A percentile compares a stretch with the other conserved stretches of the same genome.
These are phyloP conservation scores for Apotomis capreana DNA, from an alignment of 2,888 invertebrate species.

Conservation along the genomic window DNA sequence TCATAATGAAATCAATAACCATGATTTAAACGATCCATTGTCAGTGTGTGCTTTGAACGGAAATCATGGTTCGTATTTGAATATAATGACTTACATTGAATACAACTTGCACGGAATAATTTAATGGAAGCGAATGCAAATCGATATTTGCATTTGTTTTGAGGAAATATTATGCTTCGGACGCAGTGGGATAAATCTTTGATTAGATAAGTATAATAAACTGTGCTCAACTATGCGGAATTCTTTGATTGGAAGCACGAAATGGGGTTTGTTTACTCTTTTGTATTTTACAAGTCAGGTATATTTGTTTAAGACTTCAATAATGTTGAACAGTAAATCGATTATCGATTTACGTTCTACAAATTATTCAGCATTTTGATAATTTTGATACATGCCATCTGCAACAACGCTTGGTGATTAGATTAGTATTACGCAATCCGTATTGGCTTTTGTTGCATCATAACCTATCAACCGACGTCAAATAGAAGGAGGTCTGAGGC, in stretches of 20 bases:
- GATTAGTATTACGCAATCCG: too few species aligned
- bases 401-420: too few species aligned
- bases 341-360: too few species aligned
- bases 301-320: neutral
- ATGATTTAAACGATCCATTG: conserved; percentile 40
- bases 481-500: too few species aligned
- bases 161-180: conserved; percentile 35
- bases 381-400: too few species aligned
- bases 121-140: conserved; percentile 37
- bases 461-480: too few species aligned
- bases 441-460: too few species aligned
- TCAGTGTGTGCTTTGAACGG: conserved; percentile 37
- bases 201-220: conserved; percentile 26
- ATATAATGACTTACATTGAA: conserved; percentile 42
- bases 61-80: conserved; percentile 37
- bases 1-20: conserved; percentile 41
- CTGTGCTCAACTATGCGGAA: conserved; percentile 14
- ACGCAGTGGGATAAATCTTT: conserved; percentile 23
- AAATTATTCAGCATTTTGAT: too few species aligned
- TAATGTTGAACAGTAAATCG: too few species aligned
- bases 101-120: conserved; percentile 38
- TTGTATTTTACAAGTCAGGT: neutral
- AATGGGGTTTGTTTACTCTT: neutral
- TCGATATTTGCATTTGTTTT: conserved; percentile 38
- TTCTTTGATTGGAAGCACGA: neutral